Percentiles rank a stretch among this genome's conserved stretches.
Conservation (phyloP, 2,797 vertebrate genomes). For the Champsocephalus gunnari region DNA sequence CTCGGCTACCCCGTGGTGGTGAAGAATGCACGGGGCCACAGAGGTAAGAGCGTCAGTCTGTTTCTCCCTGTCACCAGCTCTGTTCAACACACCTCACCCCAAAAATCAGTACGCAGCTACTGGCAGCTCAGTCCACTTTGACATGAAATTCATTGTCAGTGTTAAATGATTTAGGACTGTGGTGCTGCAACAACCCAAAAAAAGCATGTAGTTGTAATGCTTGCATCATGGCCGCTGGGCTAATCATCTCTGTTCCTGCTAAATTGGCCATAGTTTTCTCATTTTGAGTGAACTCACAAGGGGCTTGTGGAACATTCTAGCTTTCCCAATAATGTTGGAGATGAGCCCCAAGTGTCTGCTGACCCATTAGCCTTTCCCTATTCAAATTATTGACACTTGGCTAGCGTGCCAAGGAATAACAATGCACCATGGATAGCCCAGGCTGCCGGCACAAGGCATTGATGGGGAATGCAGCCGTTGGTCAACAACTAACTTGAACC, state of each 20-base stretch:
- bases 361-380: constrained; percentile 50
- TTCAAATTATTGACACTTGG: constrained; percentile 66
- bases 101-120: background rate
- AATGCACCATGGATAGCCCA: constrained; percentile 37
- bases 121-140: constrained; percentile 38
- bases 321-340: constrained; percentile 22
- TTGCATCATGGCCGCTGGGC: background rate
- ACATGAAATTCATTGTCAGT: constrained; percentile 61
- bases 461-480: constrained; percentile 60
- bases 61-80: constrained; percentile 7
- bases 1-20: constrained; percentile 94
- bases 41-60: constrained; percentile 83
- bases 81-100: constrained; percentile 8
- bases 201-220: background rate
- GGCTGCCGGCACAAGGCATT: constrained; percentile 43
- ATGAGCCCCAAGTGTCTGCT: constrained; percentile 34
- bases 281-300: constrained; percentile 30
- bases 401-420: constrained; percentile 56
- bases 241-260: constrained; percentile 20
- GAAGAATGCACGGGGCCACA: constrained; percentile 93
- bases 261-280: constrained; percentile 12
- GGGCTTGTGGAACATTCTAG: constrained; percentile 28
- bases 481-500: constrained; percentile 49
- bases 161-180: constrained; percentile 58
- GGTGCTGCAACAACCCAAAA: constrained; percentile 41